Evolutionary conservation across 2,888 invertebrate genomes (phyloP), one percentile per base, ranked within the genome.

Genomic region (Epinotia demarniana): DNA sequence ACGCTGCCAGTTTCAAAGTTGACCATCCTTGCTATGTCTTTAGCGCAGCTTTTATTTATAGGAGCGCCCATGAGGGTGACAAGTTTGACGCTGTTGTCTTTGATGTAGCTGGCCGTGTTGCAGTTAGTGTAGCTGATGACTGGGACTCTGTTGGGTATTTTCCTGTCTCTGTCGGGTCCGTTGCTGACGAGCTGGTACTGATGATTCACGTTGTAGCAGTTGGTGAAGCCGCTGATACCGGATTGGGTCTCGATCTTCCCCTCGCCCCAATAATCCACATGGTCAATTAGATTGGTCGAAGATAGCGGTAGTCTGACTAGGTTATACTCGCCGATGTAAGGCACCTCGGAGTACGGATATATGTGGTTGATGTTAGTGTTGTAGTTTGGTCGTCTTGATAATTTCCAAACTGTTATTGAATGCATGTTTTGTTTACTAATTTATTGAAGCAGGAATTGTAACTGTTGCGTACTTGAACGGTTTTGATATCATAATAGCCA

Each of bases 181-280:
- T 85, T 85, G 77, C 86, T 86, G 9, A 88, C 87, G 1, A 85
- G 81, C 70, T 86, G 86, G 55, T 80, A 81, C 3, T 81, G 78
- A 66, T 86, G 85, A 75, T 89, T 89, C 4, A 89, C 84, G 33
- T 87, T 87, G 70, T 86, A 89, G 53, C 86, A 85, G 64, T 86
- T 79, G 0, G 79, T 3, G 73, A 85, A 88, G 0, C 88, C 88
- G 27, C 83, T 86, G 19, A 46, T 64, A 0, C 82, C 84, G 0
- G 39, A 64, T 4, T 73, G n/a, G 0, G 79, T 49, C 0, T 72
- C 72, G 1, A 87, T 82, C 68, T 79, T 82, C 0, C 88, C 89
- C 72, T 88, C 87, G 3, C 89, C 88, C 88, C 88, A 89, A 58
- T 89, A 89, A 78, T 88, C 87, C 0, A 89, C 83, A 67, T 84